Evolutionary conservation across 2,797 vertebrate species (phyloP).

Genomic region (Phyllotis vaccarum): DNA sequence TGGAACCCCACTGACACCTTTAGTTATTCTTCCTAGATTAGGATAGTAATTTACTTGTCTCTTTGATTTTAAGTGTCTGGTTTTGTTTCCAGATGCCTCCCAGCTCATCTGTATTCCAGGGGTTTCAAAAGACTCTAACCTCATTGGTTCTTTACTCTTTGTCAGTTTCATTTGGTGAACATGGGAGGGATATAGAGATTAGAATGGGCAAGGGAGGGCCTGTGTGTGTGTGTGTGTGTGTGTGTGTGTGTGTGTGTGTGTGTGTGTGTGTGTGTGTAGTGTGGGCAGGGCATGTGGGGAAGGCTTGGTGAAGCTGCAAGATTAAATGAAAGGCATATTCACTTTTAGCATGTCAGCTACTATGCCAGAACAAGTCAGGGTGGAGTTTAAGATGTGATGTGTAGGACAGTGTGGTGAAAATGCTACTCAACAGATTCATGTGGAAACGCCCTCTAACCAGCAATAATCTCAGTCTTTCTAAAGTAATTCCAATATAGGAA

Average conservation of each 20-base stretch:
- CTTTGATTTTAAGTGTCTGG: conserved; percentile 82
- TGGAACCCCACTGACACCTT: conserved; percentile 81
- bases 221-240: conserved; percentile 30
- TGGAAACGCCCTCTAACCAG: conserved; percentile 72
- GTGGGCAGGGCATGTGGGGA: conserved; percentile 13
- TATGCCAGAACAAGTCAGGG: conserved; percentile 59
- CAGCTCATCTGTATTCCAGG: conserved; percentile 80
- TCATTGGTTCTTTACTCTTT: conserved; percentile 80
- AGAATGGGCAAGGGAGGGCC: conserved; percentile 49
- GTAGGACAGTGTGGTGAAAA: conserved; percentile 70
- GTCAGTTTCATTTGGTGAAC: conserved; percentile 76
- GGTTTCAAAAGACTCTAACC: conserved; percentile 83
- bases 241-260: background rate
- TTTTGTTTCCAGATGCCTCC: conserved; percentile 80
- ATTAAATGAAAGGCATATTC: conserved; percentile 75
- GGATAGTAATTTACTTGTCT: conserved; percentile 82
- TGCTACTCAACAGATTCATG: conserved; percentile 65
- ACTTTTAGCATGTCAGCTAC: conserved; percentile 70
- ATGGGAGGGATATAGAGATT: conserved; percentile 65
- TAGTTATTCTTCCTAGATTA: conserved; percentile 84
- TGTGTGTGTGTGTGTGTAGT: conserved; percentile 43
- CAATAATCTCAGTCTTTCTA: conserved; percentile 63
- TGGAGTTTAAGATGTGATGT: conserved; percentile 70
- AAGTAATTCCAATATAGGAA: conserved; percentile 62
- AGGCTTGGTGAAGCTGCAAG: conserved; percentile 57